Evolutionary conservation across 2,797 vertebrate genomes (phyloP).

Genomic region (Octomys mimax): DNA sequence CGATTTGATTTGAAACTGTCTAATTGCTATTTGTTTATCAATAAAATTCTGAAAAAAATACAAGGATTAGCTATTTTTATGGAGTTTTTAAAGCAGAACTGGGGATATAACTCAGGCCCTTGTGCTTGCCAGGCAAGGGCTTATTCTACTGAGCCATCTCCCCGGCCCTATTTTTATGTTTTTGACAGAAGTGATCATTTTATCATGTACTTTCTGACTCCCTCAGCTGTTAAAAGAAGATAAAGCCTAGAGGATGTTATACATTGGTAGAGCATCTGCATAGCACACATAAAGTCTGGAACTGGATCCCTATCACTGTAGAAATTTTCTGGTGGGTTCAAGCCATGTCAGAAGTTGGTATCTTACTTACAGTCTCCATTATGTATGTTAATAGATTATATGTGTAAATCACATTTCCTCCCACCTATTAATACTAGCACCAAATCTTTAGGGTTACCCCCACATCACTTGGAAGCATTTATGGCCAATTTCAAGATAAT

Average conservation of each 20-base stretch:
- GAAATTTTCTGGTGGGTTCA: neutral
- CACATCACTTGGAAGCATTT: neutral
- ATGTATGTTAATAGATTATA: neutral
- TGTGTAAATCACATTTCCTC: conserved; percentile 2
- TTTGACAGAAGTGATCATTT: neutral
- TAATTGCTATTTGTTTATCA: no score
- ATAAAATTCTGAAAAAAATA: no score
- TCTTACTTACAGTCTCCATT: conserved; percentile 10
- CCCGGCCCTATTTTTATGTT: neutral
- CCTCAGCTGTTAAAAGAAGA: neutral
- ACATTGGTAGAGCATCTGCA: neutral
- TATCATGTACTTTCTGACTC: neutral
- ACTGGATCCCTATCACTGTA: neutral
- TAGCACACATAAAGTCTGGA: neutral
- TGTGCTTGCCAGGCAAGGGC: no score
- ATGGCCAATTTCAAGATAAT: neutral
- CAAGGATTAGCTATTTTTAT: neutral
- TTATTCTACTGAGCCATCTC: no score
- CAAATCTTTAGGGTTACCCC: neutral
- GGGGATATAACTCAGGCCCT: no score
- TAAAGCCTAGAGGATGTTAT: neutral
- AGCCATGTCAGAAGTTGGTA: neutral
- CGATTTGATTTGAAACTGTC: no score
- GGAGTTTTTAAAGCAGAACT: no score
- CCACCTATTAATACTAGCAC: neutral